Percentiles rank a stretch among this genome's conserved stretches.
phyloP scores from a whole-genome alignment of 1,140 invertebrate genomes.

The Nephila pilipes region DNA sequence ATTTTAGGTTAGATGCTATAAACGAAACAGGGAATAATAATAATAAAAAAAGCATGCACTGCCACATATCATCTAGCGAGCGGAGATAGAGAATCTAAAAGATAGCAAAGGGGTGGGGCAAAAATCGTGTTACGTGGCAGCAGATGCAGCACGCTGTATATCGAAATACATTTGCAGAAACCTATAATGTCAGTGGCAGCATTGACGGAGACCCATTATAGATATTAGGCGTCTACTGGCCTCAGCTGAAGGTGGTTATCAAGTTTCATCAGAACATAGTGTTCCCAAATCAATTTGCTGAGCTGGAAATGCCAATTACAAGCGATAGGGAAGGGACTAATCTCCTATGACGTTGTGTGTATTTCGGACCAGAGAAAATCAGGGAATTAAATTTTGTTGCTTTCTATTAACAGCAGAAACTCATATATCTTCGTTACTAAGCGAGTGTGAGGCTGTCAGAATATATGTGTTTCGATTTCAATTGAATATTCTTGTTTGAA shows the following conservation, averaged over 20 bases:
- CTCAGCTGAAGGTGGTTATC: constrained; percentile 64
- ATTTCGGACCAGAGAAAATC: constrained; percentile 57
- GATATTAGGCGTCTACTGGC: constrained; percentile 76
- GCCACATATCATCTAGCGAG: constrained; percentile 50
- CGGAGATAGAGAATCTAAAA: constrained; percentile 29
- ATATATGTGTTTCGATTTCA: neutral
- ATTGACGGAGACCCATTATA: constrained; percentile 59
- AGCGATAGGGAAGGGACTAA: constrained; percentile 50
- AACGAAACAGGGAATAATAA: neutral
- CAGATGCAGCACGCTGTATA: neutral
- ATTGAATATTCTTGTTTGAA: no score
- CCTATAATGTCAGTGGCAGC: constrained; percentile 70
- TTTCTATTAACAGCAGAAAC: neutral
- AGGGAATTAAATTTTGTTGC: constrained; percentile 73
- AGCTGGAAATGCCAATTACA: constrained; percentile 73
- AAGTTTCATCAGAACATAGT: constrained; percentile 75
- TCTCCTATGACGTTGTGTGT: constrained; percentile 57
- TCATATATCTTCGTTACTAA: constrained; percentile 21
- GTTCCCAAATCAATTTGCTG: constrained; percentile 74
- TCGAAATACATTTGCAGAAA: constrained; percentile 74
- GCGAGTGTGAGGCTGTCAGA: neutral
- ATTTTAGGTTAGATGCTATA: constrained; percentile 39
- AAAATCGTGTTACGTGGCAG: constrained; percentile 48
- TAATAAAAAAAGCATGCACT: neutral
- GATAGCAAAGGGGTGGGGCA: constrained; percentile 62